A percentile compares a stretch with the other conserved stretches of the same genome.
phyloP scores from a whole-genome alignment of 2,113 vertebrate species.

The Tupaia tana region DNA sequence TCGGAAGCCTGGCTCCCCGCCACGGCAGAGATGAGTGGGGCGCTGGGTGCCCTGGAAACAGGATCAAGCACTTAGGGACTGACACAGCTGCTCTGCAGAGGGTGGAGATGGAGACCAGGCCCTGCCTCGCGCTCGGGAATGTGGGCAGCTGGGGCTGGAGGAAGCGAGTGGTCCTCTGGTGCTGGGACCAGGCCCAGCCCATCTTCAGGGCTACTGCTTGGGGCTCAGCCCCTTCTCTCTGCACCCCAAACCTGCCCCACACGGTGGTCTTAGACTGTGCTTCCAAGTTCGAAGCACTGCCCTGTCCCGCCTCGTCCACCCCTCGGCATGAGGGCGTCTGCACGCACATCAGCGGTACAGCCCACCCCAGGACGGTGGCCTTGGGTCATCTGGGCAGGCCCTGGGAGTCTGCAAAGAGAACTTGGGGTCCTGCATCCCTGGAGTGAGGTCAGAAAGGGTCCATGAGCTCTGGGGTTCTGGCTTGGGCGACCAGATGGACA shows the following conservation, averaged over 20 bases:
- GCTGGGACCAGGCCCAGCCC: not conserved
- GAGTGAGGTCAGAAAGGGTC: not conserved
- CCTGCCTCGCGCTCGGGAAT: not conserved
- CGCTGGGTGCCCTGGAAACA: not conserved
- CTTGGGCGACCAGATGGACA: not conserved
- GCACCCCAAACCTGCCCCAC: not conserved
- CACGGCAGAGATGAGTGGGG: not conserved
- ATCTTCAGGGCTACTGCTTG: too few species aligned
- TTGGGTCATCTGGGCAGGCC: too few species aligned
- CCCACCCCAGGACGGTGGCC: not conserved
- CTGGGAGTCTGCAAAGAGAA: not conserved
- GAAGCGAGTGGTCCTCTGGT: not conserved
- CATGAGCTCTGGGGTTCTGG: not conserved
- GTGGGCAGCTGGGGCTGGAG: not conserved
- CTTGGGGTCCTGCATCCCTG: not conserved
- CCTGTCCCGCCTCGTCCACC: not conserved
- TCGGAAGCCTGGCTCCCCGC: not conserved
- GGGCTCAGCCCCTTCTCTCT: not conserved
- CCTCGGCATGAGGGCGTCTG: rapidly evolving
- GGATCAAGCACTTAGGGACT: not conserved
- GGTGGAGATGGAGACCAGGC: not conserved
- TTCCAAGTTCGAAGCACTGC: not conserved
- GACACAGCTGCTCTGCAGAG: not conserved
- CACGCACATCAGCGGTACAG: too few species aligned
- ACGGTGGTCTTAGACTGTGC: rapidly evolving